Conservation (phyloP, 1,140 invertebrate genomes). For the Diorhabda elongata region DNA sequence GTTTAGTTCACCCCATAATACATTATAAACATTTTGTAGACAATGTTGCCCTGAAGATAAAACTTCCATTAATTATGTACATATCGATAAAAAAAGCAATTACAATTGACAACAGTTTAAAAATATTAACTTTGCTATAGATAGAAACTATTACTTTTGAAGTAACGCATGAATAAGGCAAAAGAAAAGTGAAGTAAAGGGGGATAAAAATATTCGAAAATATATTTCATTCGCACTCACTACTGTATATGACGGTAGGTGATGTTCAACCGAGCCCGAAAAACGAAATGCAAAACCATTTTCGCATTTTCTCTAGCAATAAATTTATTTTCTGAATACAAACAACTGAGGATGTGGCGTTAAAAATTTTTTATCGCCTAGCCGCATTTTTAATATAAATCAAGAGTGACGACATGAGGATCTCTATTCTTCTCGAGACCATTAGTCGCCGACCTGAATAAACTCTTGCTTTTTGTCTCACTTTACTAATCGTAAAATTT, state of each 20-base stretch:
- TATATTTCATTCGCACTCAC: constrained; percentile 22
- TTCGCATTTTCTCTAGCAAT: constrained; percentile 27
- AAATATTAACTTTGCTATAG: too few relatives aligned
- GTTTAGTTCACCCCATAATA: too few relatives aligned
- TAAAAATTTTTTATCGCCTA: constrained; percentile 32
- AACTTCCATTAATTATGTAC: too few relatives aligned
- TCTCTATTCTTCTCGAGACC: constrained; percentile 23
- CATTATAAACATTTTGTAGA: too few relatives aligned
- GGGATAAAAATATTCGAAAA: constrained; percentile 5
- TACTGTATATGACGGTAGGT: constrained; percentile 16
- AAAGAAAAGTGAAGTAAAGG: constrained; percentile 7
- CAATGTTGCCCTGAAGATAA: too few relatives aligned
- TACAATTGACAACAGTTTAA: too few relatives aligned
- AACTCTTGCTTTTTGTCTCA: too few relatives aligned
- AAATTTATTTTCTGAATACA: constrained; percentile 36
- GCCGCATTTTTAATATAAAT: constrained; percentile 26
- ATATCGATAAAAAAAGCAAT: too few relatives aligned
- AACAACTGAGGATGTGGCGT: constrained; percentile 31
- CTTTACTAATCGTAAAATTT: too few relatives aligned
- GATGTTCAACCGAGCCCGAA: constrained; percentile 20
- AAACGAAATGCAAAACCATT: constrained; percentile 29
- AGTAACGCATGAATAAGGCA: constrained; percentile 1
- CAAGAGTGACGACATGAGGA: constrained; percentile 25
- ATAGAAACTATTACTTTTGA: not conserved
- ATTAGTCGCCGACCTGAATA: not conserved